Evolutionary conservation across 2,888 invertebrate species (phyloP).

Genomic region (Bruchidius siliquastri): DNA sequence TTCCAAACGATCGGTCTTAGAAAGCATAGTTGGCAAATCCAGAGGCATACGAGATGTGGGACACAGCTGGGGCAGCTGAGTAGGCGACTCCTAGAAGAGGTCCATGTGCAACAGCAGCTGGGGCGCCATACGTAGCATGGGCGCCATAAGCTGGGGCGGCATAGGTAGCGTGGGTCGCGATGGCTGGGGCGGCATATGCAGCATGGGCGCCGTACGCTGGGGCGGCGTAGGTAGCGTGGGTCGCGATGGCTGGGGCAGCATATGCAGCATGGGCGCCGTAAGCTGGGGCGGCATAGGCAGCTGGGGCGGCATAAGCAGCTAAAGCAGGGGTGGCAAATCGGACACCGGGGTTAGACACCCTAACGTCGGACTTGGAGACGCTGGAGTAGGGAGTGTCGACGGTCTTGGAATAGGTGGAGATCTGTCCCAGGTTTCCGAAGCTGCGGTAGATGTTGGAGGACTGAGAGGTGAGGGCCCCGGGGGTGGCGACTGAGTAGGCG

Average conservation of each 20-base stretch:
- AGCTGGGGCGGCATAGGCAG: slow-evolving; percentile 13
- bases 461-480: slow-evolving; percentile 54
- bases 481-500: slow-evolving; percentile 47
- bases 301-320: slow-evolving; percentile 37
- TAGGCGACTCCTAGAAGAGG: slow-evolving; percentile 45
- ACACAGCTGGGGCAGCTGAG: slow-evolving; percentile 59
- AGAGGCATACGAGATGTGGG: slow-evolving; percentile 56
- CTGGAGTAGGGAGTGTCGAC: slow-evolving; percentile 70
- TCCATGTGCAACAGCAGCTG: slow-evolving; percentile 24
- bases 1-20: slow-evolving; percentile 28
- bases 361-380: slow-evolving; percentile 64
- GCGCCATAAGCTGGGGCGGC: slow-evolving; percentile 25
- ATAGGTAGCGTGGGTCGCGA: slow-evolving; percentile 23
- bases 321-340: slow-evolving; percentile 28
- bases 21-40: slow-evolving; percentile 28
- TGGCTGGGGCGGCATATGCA: slow-evolving; percentile 27
- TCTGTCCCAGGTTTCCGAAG: slow-evolving; percentile 64
- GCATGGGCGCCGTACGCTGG: background rate
- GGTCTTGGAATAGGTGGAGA: slow-evolving; percentile 65
- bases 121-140: slow-evolving; percentile 53
- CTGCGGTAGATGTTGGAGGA: slow-evolving; percentile 59
- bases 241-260: slow-evolving; percentile 20
- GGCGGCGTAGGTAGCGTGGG: slow-evolving; percentile 21
- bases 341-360: slow-evolving; percentile 63
- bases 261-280: background rate